Percentiles rank a stretch among this genome's conserved stretches.
phyloP scores from a whole-genome alignment of 2,113 vertebrate species.

The Atractosteus spatula region DNA sequence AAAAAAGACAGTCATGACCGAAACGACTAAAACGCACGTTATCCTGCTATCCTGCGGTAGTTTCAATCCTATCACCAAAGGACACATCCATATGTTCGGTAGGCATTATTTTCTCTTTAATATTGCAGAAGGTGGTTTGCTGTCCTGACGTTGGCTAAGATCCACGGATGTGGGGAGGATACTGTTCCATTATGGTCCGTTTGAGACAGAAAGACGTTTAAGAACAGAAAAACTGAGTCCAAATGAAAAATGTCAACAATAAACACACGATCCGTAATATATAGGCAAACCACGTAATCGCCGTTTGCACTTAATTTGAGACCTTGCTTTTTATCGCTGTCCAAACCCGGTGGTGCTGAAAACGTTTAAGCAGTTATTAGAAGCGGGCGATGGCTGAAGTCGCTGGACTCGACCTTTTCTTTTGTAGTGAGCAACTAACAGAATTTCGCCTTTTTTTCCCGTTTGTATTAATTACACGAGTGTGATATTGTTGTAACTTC shows the following conservation, averaged over 20 bases:
- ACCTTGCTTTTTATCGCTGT: conserved; percentile 29
- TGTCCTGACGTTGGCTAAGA: conserved; percentile 12
- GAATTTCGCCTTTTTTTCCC: too few species aligned
- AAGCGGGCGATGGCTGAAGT: conserved; percentile 27
- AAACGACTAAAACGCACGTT: conserved; percentile 87
- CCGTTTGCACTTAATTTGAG: neutral
- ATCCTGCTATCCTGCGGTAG: conserved; percentile 94
- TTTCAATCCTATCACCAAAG: conserved; percentile 95
- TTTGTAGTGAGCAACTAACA: neutral
- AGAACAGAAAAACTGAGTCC: neutral
- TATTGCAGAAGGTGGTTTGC: neutral
- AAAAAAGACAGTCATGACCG: conserved; percentile 72
- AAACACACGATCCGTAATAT: too few species aligned
- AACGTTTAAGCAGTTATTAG: conserved; percentile 4
- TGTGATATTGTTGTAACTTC: neutral
- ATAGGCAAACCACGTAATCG: too few species aligned
- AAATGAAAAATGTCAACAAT: too few species aligned
- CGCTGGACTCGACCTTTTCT: neutral
- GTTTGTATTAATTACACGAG: too few species aligned
- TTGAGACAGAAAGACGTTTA: neutral
- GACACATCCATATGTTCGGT: conserved; percentile 98
- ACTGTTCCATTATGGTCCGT: neutral
- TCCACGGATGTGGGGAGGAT: neutral
- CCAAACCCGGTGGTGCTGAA: conserved; percentile 39
- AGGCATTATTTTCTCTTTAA: conserved; percentile 46